Conservation (phyloP, 2,113 vertebrate genomes). For the Bufo gargarizans region DNA sequence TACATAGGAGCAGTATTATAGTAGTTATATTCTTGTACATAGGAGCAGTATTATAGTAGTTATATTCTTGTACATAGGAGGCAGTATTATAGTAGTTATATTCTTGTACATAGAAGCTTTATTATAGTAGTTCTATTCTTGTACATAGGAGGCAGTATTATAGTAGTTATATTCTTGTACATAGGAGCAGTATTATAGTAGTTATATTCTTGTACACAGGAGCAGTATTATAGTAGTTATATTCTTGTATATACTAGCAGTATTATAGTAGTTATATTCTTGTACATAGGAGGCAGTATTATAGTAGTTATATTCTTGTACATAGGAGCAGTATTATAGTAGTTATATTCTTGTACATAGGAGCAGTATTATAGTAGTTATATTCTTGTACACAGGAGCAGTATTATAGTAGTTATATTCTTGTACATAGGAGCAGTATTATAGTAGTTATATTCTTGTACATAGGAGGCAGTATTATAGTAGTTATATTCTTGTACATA, state of each 20-base stretch:
- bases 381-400: neutral
- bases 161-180: neutral
- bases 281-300: neutral
- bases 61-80: neutral
- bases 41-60: neutral
- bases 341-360: neutral
- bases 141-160: neutral
- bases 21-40: neutral
- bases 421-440: neutral
- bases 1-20: too few relatives aligned
- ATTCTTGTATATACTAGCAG: neutral
- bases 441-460: neutral
- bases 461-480: too few relatives aligned
- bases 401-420: slow-evolving; percentile 6
- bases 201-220: neutral
- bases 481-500: neutral
- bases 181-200: neutral
- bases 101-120: neutral
- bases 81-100: slow-evolving; percentile 5
- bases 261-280: slow-evolving; percentile 7
- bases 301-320: neutral
- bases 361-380: neutral
- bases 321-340: neutral
- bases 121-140: slow-evolving; percentile 3
- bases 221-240: neutral